Conservation (phyloP, 2,797 vertebrate species). For the Salmo trutta region DNA sequence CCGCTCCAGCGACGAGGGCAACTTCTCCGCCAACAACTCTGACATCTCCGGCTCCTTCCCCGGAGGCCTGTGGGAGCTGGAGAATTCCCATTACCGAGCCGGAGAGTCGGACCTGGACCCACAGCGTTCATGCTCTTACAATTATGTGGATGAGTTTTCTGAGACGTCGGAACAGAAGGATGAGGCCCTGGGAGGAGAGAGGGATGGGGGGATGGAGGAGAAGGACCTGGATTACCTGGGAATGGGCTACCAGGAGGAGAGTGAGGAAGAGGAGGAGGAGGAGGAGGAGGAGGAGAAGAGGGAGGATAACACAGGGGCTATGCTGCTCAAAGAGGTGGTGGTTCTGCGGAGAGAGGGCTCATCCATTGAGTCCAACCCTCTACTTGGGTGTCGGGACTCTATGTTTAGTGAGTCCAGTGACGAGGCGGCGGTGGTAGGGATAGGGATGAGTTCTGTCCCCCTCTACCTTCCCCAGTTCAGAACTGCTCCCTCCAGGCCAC, state of each 20-base stretch:
- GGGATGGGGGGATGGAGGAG: conserved; percentile 42
- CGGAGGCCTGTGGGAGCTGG: conserved; percentile 77
- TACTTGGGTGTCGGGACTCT: conserved; percentile 43
- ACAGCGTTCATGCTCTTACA: conserved; percentile 69
- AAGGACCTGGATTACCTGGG: conserved; percentile 79
- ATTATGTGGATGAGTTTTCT: conserved; percentile 84
- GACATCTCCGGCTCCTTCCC: conserved; percentile 76
- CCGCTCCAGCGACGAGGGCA: conserved; percentile 74
- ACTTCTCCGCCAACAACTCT: conserved; percentile 74
- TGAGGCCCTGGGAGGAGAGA: conserved; percentile 42
- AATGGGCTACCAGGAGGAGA: conserved; percentile 63
- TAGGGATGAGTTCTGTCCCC: conserved; percentile 46
- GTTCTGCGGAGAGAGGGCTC: conserved; percentile 49
- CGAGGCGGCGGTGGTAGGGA: conserved; percentile 12
- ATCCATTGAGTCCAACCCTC: conserved; percentile 57
- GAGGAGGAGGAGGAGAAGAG: conserved; percentile 24
- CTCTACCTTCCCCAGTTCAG: conserved; percentile 92
- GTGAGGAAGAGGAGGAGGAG: conserved; percentile 47
- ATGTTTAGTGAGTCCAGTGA: conserved; percentile 48
- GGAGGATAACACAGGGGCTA: conserved; percentile 25
- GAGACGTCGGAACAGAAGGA: conserved; percentile 78
- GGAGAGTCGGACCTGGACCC: conserved; percentile 66
- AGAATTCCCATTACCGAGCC: conserved; percentile 61
- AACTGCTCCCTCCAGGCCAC: conserved; percentile 63
- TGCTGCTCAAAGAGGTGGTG: conserved; percentile 54